phyloP scores from a whole-genome alignment of 2,113 vertebrate species.

The Probosciger aterrimus region DNA sequence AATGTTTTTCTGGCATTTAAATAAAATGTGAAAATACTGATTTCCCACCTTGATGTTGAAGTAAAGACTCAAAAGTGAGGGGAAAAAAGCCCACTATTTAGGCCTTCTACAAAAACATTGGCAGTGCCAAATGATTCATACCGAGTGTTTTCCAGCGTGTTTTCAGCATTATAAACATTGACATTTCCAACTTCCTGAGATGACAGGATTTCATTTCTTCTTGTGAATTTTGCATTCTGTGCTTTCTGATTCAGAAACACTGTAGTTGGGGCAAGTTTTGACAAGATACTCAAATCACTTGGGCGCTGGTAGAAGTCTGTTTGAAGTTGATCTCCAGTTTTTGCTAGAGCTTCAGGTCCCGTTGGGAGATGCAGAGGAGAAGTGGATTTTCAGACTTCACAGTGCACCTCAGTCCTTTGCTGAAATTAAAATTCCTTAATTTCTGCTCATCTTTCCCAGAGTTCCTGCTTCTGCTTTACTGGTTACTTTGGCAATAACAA shows the following conservation, averaged over 20 bases:
- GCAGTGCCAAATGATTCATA: slow-evolving; percentile 7
- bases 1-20: slow-evolving; percentile 36
- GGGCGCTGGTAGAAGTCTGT: background rate
- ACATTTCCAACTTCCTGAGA: background rate
- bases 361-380: background rate
- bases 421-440: background rate
- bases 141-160: background rate
- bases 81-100: background rate
- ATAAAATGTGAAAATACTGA: background rate
- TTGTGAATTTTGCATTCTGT: background rate
- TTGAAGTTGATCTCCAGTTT: background rate
- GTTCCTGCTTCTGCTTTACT: background rate
- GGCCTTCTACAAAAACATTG: background rate
- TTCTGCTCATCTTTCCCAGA: background rate
- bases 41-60: slow-evolving; percentile 12
- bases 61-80: background rate
- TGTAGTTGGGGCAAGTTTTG: background rate
- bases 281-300: background rate
- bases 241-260: background rate
- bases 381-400: background rate
- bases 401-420: background rate
- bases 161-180: background rate
- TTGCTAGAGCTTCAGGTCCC: background rate
- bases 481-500: background rate
- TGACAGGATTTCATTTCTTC: background rate